These are phyloP conservation scores for Polypedilum pembai DNA, from an alignment of 1,140 invertebrate genomes.

Conservation along the genomic window DNA sequence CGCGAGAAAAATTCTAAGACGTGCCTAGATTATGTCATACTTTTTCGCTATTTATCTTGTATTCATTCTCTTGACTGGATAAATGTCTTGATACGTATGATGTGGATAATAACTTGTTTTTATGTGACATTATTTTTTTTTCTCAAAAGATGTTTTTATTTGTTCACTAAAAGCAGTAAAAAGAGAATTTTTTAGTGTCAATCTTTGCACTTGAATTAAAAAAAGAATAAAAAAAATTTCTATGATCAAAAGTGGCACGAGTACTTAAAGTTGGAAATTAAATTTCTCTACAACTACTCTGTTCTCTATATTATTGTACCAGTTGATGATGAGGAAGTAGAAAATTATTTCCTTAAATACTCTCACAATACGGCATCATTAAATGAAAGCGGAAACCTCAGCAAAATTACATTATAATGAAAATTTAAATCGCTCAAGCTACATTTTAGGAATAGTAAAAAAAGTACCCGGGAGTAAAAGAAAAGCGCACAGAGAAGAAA, in stretches of 20 bases:
- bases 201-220: no score
- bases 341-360: constrained; percentile 19
- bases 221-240: no score
- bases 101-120: no score
- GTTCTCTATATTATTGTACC: background rate
- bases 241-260: no score
- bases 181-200: no score
- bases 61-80: background rate
- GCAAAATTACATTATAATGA: constrained; percentile 14
- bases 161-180: no score
- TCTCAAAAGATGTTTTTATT: no score
- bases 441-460: background rate
- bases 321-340: constrained; percentile 1
- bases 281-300: background rate
- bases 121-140: no score
- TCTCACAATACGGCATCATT: constrained; percentile 14
- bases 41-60: background rate
- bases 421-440: constrained; percentile 13
- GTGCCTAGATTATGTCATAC: constrained; percentile 5
- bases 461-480: no score
- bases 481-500: no score
- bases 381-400: constrained; percentile 16
- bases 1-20: constrained; percentile 5
- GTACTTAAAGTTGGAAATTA: background rate
- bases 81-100: no score